Percentiles rank a stretch among this genome's conserved stretches.
These are phyloP conservation scores for Gambelia wislizenii DNA, from an alignment of 2,797 vertebrate genomes.

Conservation along the genomic window DNA sequence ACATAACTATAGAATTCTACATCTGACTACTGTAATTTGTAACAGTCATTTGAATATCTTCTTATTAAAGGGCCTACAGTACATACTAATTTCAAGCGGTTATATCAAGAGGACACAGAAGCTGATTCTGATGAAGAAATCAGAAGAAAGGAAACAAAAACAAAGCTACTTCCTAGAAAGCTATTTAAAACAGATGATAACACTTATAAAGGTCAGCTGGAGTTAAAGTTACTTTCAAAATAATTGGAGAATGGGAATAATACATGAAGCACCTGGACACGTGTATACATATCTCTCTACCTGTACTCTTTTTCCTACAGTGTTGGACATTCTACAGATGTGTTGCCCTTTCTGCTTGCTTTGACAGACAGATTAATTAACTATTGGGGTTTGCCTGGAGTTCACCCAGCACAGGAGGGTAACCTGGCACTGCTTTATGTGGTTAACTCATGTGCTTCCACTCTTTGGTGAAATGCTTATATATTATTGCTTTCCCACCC, in stretches of 20 bases:
- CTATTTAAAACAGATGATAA: conserved; percentile 70
- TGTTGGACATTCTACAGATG: no score
- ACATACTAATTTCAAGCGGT: conserved; percentile 74
- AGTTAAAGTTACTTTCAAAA: conserved; percentile 18
- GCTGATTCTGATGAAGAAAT: conserved; percentile 72
- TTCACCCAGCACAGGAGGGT: no score
- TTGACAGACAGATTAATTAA: no score
- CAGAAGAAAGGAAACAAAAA: conserved; percentile 57
- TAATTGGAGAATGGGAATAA: background rate
- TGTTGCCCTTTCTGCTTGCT: no score
- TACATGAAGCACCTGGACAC: background rate
- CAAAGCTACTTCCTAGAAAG: conserved; percentile 76
- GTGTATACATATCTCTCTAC: no score
- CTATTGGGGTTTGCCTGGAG: no score
- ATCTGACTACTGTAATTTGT: background rate
- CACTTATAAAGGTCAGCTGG: conserved; percentile 70
- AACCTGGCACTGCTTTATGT: no score
- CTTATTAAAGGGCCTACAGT: conserved; percentile 64
- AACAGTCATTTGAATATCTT: conserved; percentile 17
- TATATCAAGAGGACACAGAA: conserved; percentile 63
- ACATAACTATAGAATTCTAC: background rate
- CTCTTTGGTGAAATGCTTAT: no score
- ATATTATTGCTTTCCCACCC: no score
- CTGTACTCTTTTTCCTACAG: background rate
- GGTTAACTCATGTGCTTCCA: no score